A percentile compares a stretch with the other conserved stretches of the same genome.
Conservation (phyloP, 2,888 invertebrate genomes). For the Dromius quadrimaculatus region DNA sequence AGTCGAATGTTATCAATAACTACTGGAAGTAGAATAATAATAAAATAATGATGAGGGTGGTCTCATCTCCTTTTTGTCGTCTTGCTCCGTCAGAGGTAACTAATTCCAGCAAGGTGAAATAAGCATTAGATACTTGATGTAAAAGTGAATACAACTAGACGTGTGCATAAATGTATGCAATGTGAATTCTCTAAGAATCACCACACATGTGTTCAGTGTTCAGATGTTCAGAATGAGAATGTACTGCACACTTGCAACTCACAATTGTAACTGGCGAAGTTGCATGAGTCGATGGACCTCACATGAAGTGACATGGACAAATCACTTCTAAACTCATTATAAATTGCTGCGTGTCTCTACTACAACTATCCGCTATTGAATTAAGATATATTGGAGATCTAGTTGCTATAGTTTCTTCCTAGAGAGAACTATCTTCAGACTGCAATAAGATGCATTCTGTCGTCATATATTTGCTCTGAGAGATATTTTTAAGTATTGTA, state of each 20-base stretch:
- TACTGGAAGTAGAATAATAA: no score
- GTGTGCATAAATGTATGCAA: background rate
- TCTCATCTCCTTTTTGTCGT: no score
- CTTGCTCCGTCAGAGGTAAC: background rate
- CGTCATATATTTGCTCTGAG: no score
- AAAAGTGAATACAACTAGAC: background rate
- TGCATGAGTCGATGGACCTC: constrained; percentile 10
- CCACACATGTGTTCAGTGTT: background rate
- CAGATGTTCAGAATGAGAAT: background rate
- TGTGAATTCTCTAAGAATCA: background rate
- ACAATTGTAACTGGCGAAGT: constrained; percentile 21
- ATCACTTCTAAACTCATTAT: constrained; percentile 43
- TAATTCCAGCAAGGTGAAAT: background rate
- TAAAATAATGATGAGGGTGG: background rate
- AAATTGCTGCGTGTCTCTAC: constrained; percentile 19
- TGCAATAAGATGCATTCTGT: no score
- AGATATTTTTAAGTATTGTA: no score
- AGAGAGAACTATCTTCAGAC: no score
- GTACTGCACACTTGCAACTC: constrained; percentile 15
- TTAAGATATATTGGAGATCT: constrained; percentile 19
- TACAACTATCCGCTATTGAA: constrained; percentile 9
- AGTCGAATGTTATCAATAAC: no score
- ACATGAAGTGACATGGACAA: constrained; percentile 42
- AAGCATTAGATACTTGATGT: background rate
- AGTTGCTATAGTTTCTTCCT: no score